Evolutionary conservation across 1,140 invertebrate species (phyloP), one percentile per base, ranked within the genome.

Genomic region (Cardiocondyla obscurior): DNA sequence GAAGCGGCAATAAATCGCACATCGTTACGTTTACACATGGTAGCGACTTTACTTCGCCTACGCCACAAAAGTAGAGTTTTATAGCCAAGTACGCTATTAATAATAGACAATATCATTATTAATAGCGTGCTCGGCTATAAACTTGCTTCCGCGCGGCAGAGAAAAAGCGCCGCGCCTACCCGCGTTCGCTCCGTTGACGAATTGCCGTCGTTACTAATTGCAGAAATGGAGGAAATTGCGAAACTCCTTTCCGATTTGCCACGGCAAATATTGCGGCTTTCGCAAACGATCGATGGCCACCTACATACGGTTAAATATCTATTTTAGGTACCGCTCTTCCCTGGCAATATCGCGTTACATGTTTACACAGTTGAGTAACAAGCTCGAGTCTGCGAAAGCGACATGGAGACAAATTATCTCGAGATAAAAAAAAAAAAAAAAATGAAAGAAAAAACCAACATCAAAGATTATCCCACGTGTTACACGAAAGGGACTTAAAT

Each of bases 101-200:
- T 76, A 76, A 76, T 64, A 64, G 55, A 36, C 8, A 76, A 25
- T 14, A 33, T 1, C 30, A 46, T 76, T 76, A 76, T 76, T 76
- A 76, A 76, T 76, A 76, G 58, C 19, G 28, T 62, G 64, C 57
- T 49, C 25, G 58, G 44, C 30, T 64, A 4, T 22, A 49, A 76
- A 51, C 64, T 4, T 4, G 36, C 8, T 51, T 49, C 28, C 16
- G 28, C 44, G 30, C 6, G 33, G 28, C 14, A n/a, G 19, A 36
- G 53, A 42, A 58, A 28, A 49, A 42, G 0, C 36, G 4, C 46
- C 12, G 16, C 3, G 39, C 4, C 42, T 30, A 12, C 22, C 44
- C 16, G 10, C 42, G n/a, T 6, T 6, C 22, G 39, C 28, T 72
- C 33, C n/a, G n/a, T n/a, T 30, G 42, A 51, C 19, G 30, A 25